Evolutionary conservation across 2,113 vertebrate genomes (phyloP).

Genomic region (Gallinago jamesoni): DNA sequence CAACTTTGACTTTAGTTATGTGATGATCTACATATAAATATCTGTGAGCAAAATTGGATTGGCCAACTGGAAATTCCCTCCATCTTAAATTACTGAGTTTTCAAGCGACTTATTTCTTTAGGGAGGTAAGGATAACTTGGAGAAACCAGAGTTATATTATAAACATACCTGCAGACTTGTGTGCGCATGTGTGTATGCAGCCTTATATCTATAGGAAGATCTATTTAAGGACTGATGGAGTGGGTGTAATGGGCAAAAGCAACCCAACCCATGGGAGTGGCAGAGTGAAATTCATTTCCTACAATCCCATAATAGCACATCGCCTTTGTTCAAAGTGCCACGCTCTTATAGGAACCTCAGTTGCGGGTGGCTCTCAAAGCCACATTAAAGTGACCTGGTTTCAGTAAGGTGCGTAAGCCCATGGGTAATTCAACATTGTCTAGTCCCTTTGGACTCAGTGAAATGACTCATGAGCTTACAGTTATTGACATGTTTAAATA

Average conservation of each 20-base stretch:
- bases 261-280: slow-evolving; percentile 30
- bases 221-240: neutral
- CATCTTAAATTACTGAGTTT: neutral
- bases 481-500: slow-evolving; percentile 30
- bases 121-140: neutral
- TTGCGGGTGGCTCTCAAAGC: slow-evolving; percentile 30
- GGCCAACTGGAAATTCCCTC: neutral
- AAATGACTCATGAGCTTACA: slow-evolving; percentile 32
- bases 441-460: neutral
- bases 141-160: neutral
- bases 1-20: neutral
- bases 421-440: neutral
- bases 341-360: neutral
- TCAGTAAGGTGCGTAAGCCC: neutral
- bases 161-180: neutral
- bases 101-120: neutral
- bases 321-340: slow-evolving; percentile 7
- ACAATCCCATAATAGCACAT: slow-evolving; percentile 40
- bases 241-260: slow-evolving; percentile 19
- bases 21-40: neutral
- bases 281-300: slow-evolving; percentile 41
- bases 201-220: neutral
- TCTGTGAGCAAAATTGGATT: neutral
- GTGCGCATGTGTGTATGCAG: neutral
- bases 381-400: slow-evolving; percentile 62